A percentile compares a stretch with the other conserved stretches of the same genome.
These are phyloP conservation scores for Bradypodion ventrale DNA, from an alignment of 2,797 vertebrate species.

Conservation along the genomic window DNA sequence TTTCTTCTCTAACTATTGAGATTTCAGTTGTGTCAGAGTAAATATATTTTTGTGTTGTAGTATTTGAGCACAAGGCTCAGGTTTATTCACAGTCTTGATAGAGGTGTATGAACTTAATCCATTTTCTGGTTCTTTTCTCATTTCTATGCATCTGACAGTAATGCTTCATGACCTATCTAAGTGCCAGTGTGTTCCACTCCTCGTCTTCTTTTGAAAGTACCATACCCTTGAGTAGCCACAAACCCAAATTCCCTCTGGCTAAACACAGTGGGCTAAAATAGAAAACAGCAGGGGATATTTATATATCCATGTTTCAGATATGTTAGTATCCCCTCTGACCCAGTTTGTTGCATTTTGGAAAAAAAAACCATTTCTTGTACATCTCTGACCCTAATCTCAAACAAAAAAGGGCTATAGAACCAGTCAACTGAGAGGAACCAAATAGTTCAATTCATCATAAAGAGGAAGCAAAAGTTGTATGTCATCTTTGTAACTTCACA, in stretches of 20 bases:
- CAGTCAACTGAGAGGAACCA: neutral
- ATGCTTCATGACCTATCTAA: conserved; percentile 18
- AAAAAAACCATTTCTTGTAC: neutral
- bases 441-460: conserved; percentile 11
- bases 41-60: neutral
- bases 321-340: neutral
- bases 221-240: neutral
- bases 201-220: neutral
- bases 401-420: neutral
- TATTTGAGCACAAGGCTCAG: neutral
- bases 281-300: conserved; percentile 9
- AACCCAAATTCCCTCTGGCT: neutral
- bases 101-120: conserved; percentile 17
- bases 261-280: conserved; percentile 14
- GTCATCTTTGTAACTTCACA: fast-evolving
- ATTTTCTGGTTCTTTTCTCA: conserved; percentile 2
- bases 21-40: neutral
- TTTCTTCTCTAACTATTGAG: neutral
- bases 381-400: too few species aligned
- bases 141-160: neutral
- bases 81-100: neutral
- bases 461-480: neutral
- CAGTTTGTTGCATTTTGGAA: neutral
- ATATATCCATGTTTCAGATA: neutral
- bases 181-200: neutral